Conservation (phyloP, 1,140 invertebrate species). For the Sogatella furcifera region DNA sequence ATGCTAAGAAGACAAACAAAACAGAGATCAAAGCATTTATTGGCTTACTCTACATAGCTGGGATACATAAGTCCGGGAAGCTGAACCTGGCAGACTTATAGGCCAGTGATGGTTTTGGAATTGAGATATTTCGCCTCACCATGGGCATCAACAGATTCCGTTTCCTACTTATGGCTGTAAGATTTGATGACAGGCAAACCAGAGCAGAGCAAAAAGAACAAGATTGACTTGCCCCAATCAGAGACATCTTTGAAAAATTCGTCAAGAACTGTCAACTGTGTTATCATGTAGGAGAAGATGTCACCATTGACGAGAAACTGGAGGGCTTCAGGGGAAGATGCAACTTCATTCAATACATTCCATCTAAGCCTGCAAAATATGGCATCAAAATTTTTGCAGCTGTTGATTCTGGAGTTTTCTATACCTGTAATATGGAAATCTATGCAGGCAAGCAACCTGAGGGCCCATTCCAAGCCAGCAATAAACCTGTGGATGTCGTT, state of each 20-base stretch:
- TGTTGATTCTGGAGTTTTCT: conserved; percentile 24
- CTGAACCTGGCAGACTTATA: conserved; percentile 10
- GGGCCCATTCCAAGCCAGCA: conserved; percentile 7
- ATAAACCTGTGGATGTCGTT: conserved; percentile 25
- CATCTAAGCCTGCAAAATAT: conserved; percentile 32
- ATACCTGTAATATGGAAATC: conserved; percentile 24
- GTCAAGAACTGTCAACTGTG: conserved; percentile 21
- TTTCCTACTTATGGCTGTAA: conserved; percentile 18
- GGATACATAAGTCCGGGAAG: conserved; percentile 10
- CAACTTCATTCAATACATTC: conserved; percentile 33
- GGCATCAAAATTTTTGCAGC: conserved; percentile 33
- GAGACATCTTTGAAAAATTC: conserved; percentile 20
- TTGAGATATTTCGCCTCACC: conserved; percentile 13
- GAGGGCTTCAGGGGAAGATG: conserved; percentile 31
- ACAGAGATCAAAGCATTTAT: conserved; percentile 15
- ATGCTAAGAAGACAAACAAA: conserved; percentile 11
- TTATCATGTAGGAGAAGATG: conserved; percentile 20
- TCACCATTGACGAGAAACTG: conserved; percentile 29
- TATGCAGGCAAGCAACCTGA: conserved; percentile 22
- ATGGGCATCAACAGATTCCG: conserved; percentile 5
- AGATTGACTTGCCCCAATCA: conserved; percentile 22
- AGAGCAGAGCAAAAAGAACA: conserved; percentile 17
- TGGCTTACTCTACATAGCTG: conserved; percentile 13
- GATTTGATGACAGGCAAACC: conserved; percentile 28
- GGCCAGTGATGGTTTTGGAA: conserved; percentile 14